Conservation (phyloP, 1,140 invertebrate genomes). For the Drosophila erecta region DNA sequence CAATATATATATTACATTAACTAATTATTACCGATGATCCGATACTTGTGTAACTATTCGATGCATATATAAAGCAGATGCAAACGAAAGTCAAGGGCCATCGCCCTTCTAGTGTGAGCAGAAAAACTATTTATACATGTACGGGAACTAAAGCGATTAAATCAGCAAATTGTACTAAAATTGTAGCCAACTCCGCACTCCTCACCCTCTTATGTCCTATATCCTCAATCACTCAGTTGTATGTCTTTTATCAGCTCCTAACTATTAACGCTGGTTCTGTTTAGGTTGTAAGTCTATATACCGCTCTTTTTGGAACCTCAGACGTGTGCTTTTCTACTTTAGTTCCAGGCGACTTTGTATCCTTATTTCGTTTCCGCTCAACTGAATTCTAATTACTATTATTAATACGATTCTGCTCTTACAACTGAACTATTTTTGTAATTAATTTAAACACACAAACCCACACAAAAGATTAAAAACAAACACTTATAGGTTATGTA, state of each 20-base stretch:
- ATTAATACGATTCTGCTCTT: slow-evolving; percentile 55
- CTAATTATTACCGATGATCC: slow-evolving; percentile 60
- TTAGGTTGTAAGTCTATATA: slow-evolving; percentile 36
- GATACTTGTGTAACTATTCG: slow-evolving; percentile 60
- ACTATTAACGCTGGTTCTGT: slow-evolving; percentile 26
- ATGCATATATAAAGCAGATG: slow-evolving; percentile 43
- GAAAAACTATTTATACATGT: slow-evolving; percentile 44
- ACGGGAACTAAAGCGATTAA: slow-evolving; percentile 29
- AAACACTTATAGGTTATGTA: slow-evolving; percentile 74
- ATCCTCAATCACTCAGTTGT: slow-evolving; percentile 26
- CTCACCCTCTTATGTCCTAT: background rate
- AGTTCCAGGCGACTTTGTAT: slow-evolving; percentile 30
- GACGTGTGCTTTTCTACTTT: slow-evolving; percentile 46
- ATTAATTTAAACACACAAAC: slow-evolving; percentile 71
- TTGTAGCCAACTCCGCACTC: slow-evolving; percentile 30
- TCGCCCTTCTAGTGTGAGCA: slow-evolving; percentile 17
- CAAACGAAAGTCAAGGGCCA: slow-evolving; percentile 17
- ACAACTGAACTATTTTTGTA: slow-evolving; percentile 81
- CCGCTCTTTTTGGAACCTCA: slow-evolving; percentile 11
- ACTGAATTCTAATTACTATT: slow-evolving; percentile 68
- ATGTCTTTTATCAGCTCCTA: slow-evolving; percentile 36
- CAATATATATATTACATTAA: slow-evolving; percentile 58
- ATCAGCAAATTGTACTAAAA: slow-evolving; percentile 26
- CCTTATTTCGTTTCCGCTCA: slow-evolving; percentile 60
- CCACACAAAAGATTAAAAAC: slow-evolving; percentile 48